phyloP scores from a whole-genome alignment of 2,113 vertebrate species.

The Cricetomys ansorgei region DNA sequence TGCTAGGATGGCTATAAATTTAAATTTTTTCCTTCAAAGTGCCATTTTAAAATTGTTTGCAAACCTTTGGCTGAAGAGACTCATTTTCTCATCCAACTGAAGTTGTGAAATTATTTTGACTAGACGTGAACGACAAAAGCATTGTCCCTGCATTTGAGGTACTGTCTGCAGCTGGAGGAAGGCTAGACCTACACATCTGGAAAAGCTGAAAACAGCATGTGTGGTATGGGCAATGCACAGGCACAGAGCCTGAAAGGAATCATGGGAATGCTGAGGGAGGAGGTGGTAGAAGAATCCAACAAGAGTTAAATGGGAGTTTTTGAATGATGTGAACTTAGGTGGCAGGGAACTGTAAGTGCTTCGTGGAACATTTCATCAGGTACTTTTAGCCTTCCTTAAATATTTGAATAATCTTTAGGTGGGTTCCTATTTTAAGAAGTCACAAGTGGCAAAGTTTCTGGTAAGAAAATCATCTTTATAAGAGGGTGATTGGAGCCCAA shows the following conservation, averaged over 20 bases:
- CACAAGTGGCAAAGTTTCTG: neutral
- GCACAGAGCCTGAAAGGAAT: neutral
- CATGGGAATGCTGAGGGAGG: neutral
- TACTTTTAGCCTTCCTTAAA: neutral
- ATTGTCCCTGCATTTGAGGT: neutral
- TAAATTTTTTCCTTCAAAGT: conserved; percentile 15
- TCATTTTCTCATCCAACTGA: neutral
- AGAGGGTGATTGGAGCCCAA: neutral
- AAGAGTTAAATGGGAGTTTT: neutral
- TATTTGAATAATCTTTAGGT: conserved; percentile 31
- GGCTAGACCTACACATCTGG: neutral
- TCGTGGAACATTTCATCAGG: neutral
- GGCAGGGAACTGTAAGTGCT: neutral
- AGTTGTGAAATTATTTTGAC: neutral
- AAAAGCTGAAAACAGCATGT: neutral
- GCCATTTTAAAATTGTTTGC: neutral
- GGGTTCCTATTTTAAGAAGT: neutral
- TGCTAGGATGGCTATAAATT: neutral
- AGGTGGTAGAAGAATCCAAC: neutral
- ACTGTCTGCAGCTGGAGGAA: neutral
- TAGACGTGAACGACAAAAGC: neutral
- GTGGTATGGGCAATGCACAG: neutral
- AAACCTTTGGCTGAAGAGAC: neutral
- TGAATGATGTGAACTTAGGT: neutral
- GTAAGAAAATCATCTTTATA: neutral